Conservation (phyloP, 2,113 vertebrate genomes). For the Lamprologus speciosus region DNA sequence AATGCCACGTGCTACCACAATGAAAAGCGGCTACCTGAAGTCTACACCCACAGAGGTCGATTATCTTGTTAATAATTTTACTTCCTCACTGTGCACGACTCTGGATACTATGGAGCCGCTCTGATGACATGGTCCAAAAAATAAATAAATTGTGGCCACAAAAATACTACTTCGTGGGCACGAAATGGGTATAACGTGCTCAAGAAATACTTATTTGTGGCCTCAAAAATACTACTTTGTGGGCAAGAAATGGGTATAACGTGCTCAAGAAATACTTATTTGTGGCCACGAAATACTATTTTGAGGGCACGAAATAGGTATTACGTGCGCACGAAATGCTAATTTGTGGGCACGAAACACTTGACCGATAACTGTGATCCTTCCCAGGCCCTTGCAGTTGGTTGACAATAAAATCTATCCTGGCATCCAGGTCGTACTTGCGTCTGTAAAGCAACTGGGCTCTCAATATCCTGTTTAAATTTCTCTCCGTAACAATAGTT, state of each 20-base stretch:
- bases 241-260: background rate
- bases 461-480: background rate
- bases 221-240: background rate
- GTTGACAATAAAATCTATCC: background rate
- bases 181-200: background rate
- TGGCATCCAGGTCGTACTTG: background rate
- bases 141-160: background rate
- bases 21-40: background rate
- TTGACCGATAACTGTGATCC: background rate
- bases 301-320: no score
- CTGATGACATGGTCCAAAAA: background rate
- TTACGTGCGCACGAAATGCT: fast-evolving
- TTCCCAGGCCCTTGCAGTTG: background rate
- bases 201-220: no score
- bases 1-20: background rate
- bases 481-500: background rate
- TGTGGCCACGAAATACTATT: background rate
- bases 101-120: background rate
- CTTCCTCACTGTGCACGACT: background rate
- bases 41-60: background rate
- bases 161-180: background rate
- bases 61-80: background rate
- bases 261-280: no score
- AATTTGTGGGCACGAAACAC: background rate
- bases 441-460: background rate